A percentile compares a stretch with the other conserved stretches of the same genome.
Conservation (phyloP, 1,140 invertebrate genomes). For the Triops cancriformis region DNA sequence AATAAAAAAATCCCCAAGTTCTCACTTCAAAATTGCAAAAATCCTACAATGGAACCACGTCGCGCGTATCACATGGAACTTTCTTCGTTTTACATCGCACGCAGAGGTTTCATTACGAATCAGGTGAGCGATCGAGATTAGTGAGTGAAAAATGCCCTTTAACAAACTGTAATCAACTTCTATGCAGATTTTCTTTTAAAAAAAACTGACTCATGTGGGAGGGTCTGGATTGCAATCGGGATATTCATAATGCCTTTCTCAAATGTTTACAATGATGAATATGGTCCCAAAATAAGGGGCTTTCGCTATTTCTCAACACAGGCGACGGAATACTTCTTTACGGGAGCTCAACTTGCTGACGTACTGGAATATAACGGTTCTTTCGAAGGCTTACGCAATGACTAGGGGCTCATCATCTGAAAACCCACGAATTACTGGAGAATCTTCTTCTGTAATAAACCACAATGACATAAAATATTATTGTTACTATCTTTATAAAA, state of each 20-base stretch:
- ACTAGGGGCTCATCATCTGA: slow-evolving; percentile 89
- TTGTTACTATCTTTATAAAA: too few relatives aligned
- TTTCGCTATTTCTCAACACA: not conserved
- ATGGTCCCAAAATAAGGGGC: not conserved
- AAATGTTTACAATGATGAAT: not conserved
- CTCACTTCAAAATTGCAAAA: not conserved
- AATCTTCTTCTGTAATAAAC: slow-evolving; percentile 65
- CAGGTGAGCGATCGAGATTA: slow-evolving; percentile 20
- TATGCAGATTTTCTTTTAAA: not conserved
- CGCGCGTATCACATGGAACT: slow-evolving; percentile 26
- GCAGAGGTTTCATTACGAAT: slow-evolving; percentile 20
- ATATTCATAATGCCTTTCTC: not conserved
- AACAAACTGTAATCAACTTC: slow-evolving; percentile 27
- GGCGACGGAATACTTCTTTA: slow-evolving; percentile 20
- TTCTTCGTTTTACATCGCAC: slow-evolving; percentile 14
- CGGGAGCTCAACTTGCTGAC: slow-evolving; percentile 16
- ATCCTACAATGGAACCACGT: slow-evolving; percentile 18
- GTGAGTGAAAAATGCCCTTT: slow-evolving; percentile 24
- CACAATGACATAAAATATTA: too few relatives aligned
- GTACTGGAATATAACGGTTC: not conserved
- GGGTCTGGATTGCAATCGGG: not conserved
- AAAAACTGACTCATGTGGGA: not conserved
- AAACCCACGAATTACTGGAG: slow-evolving; percentile 78
- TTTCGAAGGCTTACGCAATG: slow-evolving; percentile 54
- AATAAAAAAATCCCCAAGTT: not conserved